Base-by-base conservation (phyloP, 2,888 invertebrate genomes). In the Hoplodrina blanda region DNA sequence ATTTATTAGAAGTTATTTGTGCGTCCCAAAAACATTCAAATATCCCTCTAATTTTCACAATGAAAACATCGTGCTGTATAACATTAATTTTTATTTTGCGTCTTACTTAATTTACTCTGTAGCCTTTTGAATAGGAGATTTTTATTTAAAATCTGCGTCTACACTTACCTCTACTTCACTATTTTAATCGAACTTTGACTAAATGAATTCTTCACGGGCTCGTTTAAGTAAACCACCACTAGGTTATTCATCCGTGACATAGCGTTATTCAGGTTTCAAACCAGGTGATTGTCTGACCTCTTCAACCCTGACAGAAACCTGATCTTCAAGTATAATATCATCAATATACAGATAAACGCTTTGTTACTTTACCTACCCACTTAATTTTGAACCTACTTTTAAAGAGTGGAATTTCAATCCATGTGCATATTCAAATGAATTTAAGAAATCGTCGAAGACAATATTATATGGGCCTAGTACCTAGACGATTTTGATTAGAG, bases 281-380 rank as follows among this genome's bases (percentile, higher is more conserved):
- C 56, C 61, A 72, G 62, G 54, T 55, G 44, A 54, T 53, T 81
- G 46, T 62, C 78, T 81, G 78, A 81, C 72, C 78, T 77, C 77
- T 53, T 64, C 67, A 77, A 78, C 81, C 72, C 72, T 67, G 11
- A 5, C 41, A 61, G 66, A 68, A 78, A 81, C 78, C 67, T 55
- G 78, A 81, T 64, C 52, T 62, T 68, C 54, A 13, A 62, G 55
- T 70, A 76, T 59, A 69, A 49, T 66, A 56, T 52, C 67, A 80
- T 76, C 41, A 62, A 33, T 64, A 44, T 56, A 61, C 64, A 59
- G 62, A 49, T 65, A 62, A 46, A 75, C 15, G 54, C 61, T 44
- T 59, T 5, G 46, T 62, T 70, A 70, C 62, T 60, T 49, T 49
- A 62, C 60, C 49, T 55, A 62, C 59, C 67, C 61, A 67, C 33